Percentiles rank a stretch among this genome's conserved stretches.
Conservation (phyloP, 2,888 invertebrate genomes). For the Morinoia aosen region DNA sequence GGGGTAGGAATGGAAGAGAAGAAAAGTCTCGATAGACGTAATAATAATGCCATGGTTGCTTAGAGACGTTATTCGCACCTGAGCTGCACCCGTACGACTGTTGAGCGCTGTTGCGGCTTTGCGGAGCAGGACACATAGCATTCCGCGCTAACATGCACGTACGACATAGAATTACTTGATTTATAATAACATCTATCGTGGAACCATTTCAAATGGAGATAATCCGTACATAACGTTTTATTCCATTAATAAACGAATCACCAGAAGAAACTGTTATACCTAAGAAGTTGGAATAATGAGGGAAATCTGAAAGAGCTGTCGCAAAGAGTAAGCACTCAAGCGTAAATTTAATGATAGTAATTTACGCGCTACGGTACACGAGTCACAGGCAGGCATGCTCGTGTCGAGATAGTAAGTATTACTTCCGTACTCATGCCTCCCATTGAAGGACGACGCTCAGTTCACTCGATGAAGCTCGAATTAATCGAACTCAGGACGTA, state of each 20-base stretch:
- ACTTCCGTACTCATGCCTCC: neutral
- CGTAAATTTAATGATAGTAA: neutral
- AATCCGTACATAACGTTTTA: neutral
- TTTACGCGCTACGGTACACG: neutral
- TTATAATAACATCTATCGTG: neutral
- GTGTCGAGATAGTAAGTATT: neutral
- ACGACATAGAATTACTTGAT: neutral
- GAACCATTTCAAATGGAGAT: neutral
- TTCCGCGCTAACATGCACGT: neutral
- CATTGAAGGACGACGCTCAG: neutral
- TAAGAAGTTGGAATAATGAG: neutral
- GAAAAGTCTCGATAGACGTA: neutral
- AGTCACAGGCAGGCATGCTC: neutral
- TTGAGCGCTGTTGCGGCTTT: neutral
- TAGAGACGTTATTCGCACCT: neutral
- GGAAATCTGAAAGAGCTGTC: neutral
- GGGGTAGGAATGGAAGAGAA: neutral
- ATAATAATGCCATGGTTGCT: neutral
- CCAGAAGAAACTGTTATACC: neutral
- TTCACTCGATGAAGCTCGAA: neutral
- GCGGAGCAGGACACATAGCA: neutral
- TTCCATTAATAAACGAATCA: neutral
- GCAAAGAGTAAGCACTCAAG: neutral
- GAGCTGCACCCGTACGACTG: neutral
- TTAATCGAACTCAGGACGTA: neutral